phyloP scores from a whole-genome alignment of 1,140 invertebrate genomes.

The Hycleus cichorii region DNA sequence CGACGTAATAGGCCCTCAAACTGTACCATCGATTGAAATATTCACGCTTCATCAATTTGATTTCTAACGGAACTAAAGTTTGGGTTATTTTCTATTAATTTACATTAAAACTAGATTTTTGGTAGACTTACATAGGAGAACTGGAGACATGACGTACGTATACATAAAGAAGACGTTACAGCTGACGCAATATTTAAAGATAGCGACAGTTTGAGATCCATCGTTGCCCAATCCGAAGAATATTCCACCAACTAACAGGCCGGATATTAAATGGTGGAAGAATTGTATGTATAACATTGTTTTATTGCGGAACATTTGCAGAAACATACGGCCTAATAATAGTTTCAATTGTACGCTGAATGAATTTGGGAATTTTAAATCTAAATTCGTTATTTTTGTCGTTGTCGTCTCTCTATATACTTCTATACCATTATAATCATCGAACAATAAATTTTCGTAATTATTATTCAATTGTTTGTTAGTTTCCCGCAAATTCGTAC shows the following conservation, averaged over 20 bases:
- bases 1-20: conserved; percentile 80
- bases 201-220: conserved; percentile 45
- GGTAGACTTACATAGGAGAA: conserved; percentile 45
- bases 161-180: conserved; percentile 55
- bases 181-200: conserved; percentile 53
- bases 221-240: conserved; percentile 50
- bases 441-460: neutral
- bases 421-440: conserved; percentile 2
- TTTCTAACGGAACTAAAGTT: conserved; percentile 75
- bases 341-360: conserved; percentile 48
- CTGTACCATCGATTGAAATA: conserved; percentile 93
- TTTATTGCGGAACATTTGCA: conserved; percentile 49
- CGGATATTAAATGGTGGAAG: conserved; percentile 48
- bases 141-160: conserved; percentile 53
- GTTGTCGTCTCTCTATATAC: conserved; percentile 26
- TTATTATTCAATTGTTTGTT: neutral
- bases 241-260: conserved; percentile 47
- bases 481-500: no score
- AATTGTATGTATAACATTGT: conserved; percentile 48
- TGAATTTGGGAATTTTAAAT: conserved; percentile 46
- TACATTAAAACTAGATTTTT: conserved; percentile 33
- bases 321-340: conserved; percentile 45
- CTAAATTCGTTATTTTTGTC: conserved; percentile 18
- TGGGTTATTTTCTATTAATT: neutral
- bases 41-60: conserved; percentile 76